phyloP scores from a whole-genome alignment of 2,888 invertebrate species.

The Drosophila anceps region DNA sequence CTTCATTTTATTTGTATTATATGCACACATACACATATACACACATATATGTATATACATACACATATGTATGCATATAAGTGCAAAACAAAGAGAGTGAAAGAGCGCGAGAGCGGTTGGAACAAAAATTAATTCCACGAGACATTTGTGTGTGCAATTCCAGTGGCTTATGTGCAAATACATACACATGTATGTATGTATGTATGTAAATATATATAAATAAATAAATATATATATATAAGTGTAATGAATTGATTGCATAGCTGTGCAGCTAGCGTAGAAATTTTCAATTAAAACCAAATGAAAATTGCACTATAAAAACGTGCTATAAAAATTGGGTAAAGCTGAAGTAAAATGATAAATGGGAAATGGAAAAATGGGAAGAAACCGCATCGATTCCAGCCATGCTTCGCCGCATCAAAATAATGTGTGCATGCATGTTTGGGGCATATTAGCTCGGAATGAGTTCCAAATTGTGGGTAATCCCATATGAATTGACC shows the following conservation, averaged over 20 bases:
- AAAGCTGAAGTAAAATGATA: slow-evolving; percentile 33
- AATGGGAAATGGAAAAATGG: slow-evolving; percentile 52
- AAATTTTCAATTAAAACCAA: slow-evolving; percentile 45
- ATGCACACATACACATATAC: background rate
- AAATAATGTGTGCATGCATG: slow-evolving; percentile 18
- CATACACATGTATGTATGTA: background rate
- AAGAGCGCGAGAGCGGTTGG: background rate
- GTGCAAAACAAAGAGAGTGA: slow-evolving; percentile 6
- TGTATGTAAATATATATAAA: background rate
- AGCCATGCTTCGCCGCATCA: slow-evolving; percentile 31
- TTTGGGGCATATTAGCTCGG: slow-evolving; percentile 1
- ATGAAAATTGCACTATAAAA: slow-evolving; percentile 30
- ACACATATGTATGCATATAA: background rate
- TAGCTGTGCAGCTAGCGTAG: slow-evolving; percentile 37
- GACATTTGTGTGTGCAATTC: slow-evolving; percentile 8
- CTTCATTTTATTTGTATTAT: slow-evolving; percentile 45
- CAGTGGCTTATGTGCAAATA: slow-evolving; percentile 16
- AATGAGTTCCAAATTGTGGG: slow-evolving; percentile 1
- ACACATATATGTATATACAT: background rate
- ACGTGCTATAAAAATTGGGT: slow-evolving; percentile 40
- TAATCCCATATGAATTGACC: slow-evolving; percentile 1
- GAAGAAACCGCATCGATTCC: slow-evolving; percentile 38
- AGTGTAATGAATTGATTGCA: slow-evolving; percentile 45
- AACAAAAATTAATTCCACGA: slow-evolving; percentile 31
- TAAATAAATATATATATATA: background rate